Base-by-base conservation (phyloP, 2,888 invertebrate genomes). In the Polymixis flavicincta region DNA sequence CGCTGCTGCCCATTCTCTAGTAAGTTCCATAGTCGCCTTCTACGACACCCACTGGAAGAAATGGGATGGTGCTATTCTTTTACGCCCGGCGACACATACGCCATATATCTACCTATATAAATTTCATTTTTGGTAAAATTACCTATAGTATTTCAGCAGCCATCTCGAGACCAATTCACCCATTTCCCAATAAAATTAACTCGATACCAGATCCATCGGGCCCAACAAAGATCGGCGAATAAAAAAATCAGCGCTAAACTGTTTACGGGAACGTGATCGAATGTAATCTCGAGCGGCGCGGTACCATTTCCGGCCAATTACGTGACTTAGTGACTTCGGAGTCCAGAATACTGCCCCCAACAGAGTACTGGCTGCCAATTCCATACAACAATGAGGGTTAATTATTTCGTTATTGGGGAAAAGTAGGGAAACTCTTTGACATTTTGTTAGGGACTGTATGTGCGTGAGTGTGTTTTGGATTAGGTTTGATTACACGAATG, bases 241-340 rank as follows among this genome's bases (percentile, higher is more conserved):
- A 91, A 91, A 92, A 92, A 92, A 93, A 92, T 92, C 93, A 82
- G 86, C 89, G 90, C 92, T 93, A 94, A 94, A 93, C 93, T 92
- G 93, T 93, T 94, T 93, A 94, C 92, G 89, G 81, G 86, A 86
- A 94, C 93, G 94, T 93, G 93, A 93, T 93, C 93, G 93, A 92
- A 92, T 90, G 93, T 92, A 92, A 93, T 94, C 92, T 90, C 89
- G 90, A 88, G 85, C 89, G 90, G 90, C 90, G 91, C 91, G 92
- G 91, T 92, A 90, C 93, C 92, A 93, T 93, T 93, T 94, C 93
- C 93, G 91, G 86, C 88, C 94, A 93, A 94, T 94, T 93, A 94
- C 93, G 93, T 93, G 93, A 92, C 92, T 92, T 92, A 91, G 91
- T 83, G 92, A 92, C 89, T 90, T 84, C 87, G 83, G 82, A 84